Evolutionary conservation across 2,888 invertebrate species (phyloP).

Genomic region (Erebia ligea): DNA sequence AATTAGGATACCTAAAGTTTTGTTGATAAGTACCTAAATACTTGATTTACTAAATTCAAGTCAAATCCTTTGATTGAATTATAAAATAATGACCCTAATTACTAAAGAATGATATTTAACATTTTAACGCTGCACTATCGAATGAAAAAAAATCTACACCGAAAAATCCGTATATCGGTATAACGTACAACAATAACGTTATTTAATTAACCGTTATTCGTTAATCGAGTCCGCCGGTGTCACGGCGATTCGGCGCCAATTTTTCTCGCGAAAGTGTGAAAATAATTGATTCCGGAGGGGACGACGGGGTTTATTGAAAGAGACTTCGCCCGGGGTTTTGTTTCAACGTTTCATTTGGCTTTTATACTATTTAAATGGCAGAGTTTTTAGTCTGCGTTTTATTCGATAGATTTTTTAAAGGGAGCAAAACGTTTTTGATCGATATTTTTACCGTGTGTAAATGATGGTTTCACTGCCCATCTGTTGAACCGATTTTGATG

Average conservation of each 20-base stretch:
- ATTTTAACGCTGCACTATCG: not conserved
- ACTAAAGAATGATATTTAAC: not conserved
- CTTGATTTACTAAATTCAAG: no score
- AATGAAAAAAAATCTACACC: not conserved
- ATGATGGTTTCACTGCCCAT: no score
- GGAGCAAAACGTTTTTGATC: not conserved
- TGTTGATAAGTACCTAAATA: no score
- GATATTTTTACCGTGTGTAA: not conserved
- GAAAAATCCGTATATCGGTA: not conserved
- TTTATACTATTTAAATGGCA: slow-evolving; percentile 18
- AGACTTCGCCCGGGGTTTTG: slow-evolving; percentile 40
- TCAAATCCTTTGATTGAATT: no score
- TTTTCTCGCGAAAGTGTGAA: slow-evolving; percentile 70
- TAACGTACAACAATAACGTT: slow-evolving; percentile 43
- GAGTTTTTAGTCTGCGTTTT: not conserved
- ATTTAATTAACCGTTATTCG: slow-evolving; percentile 56
- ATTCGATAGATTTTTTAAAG: not conserved
- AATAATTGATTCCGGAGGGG: slow-evolving; percentile 73
- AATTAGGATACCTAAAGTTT: no score
- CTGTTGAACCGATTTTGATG: no score
- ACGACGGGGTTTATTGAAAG: slow-evolving; percentile 47
- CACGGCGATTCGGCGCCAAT: slow-evolving; percentile 58
- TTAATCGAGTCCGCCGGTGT: slow-evolving; percentile 53
- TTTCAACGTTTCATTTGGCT: slow-evolving; percentile 31
- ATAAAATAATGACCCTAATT: not conserved